Base-by-base conservation (phyloP, 1,140 invertebrate species). In the Eurosta solidaginis region DNA sequence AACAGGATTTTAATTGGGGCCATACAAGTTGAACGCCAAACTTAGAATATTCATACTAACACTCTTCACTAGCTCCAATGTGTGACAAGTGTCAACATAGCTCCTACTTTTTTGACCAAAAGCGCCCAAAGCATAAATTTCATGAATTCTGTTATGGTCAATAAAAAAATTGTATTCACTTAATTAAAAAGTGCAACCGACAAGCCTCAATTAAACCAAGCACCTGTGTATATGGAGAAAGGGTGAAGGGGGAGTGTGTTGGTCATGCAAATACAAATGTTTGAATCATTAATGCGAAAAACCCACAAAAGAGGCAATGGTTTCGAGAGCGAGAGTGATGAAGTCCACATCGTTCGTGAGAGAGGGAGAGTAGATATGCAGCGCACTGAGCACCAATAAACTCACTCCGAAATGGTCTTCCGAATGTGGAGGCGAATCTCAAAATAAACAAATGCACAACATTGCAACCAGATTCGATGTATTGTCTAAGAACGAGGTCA, bases 281-380 rank as follows among this genome's bases (percentile, higher is more conserved):
- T 7, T 4, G 25, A 33, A 59, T n/a, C n/a, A n/a, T n/a, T n/a
- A n/a, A 5, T 68, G 59, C 59, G 33, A 68, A 68, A 68, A 42
- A 5, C 59, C 7, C 17, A 12, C 12, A 68, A 40, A 33, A 17
- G 22, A 17, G n/a, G 3, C 33, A 3, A 20, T 68, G 59, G 22
- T 68, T 68, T 68, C 17, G 59, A 68, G 59, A 68, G 29, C 54
- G 54, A 63, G 54, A 68, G 59, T 40, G 59, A 68, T 68, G n/a
- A 36, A 40, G 29, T 68, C 33, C 59, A 68, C 59, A 14, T 47
- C 20, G 20, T 25, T 33, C 12, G 3, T 4, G n/a, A n/a, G 20
- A 20, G 59, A 68, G 33, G 40, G 59, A 42, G n/a, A 17, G 10
- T 12, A 7, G 12, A n/a, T 22, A 7, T 20, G 17, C 33, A 27